Evolutionary conservation across 2,797 vertebrate genomes (phyloP).

Genomic region (Scyliorhinus canicula): DNA sequence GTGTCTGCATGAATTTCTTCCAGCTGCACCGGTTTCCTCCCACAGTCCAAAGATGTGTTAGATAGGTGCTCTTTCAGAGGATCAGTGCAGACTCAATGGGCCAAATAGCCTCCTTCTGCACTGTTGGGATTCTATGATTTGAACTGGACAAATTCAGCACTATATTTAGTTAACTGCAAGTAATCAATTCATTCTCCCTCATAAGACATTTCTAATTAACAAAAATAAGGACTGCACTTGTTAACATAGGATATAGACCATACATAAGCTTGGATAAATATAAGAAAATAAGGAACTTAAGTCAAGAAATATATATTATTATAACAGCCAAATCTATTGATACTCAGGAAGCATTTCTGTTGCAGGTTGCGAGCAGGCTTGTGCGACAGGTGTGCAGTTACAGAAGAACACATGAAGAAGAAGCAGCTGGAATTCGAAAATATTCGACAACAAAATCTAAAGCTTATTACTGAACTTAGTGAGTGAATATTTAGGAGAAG

Average conservation of each 20-base stretch:
- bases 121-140: no score
- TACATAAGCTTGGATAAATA: not conserved
- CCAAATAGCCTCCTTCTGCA: no score
- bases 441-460: conserved; percentile 68
- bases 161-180: not conserved
- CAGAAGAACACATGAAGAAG: conserved; percentile 74
- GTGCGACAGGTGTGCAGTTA: conserved; percentile 76
- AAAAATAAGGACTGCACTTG: not conserved
- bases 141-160: not conserved
- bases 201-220: not conserved
- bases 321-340: not conserved
- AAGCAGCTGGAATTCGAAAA: conserved; percentile 71
- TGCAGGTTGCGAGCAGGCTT: conserved; percentile 64
- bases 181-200: not conserved
- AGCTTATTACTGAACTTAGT: conserved; percentile 77
- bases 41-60: no score
- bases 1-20: no score
- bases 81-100: no score
- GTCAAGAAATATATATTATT: not conserved
- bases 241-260: not conserved
- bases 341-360: conserved; percentile 35
- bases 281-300: not conserved
- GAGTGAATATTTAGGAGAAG: conserved; percentile 49
- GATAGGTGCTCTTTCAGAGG: no score
- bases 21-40: no score